Percentiles rank a stretch among this genome's conserved stretches.
Evolutionary conservation across 2,888 invertebrate species (phyloP).

Genomic region (Eudemis profundana): DNA sequence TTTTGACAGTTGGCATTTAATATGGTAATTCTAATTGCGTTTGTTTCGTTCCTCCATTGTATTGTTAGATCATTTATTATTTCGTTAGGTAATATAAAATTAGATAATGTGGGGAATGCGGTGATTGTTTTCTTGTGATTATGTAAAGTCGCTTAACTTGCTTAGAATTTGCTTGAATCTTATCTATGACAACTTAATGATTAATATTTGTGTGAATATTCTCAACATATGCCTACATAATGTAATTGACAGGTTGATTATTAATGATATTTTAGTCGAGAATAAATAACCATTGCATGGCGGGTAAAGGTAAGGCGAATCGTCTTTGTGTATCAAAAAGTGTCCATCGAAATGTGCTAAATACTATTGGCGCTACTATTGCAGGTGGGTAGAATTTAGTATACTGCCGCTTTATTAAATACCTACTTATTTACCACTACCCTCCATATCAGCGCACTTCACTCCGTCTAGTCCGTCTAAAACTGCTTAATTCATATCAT

Average conservation of each 20-base stretch:
- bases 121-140: constrained; percentile 10
- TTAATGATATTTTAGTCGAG: too few species aligned
- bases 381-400: too few species aligned
- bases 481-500: too few species aligned
- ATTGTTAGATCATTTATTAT: constrained; percentile 27
- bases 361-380: too few species aligned
- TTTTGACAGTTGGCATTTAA: constrained; percentile 22
- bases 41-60: constrained; percentile 20
- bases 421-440: too few species aligned
- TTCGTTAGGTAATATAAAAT: constrained; percentile 6
- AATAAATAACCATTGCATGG: too few species aligned
- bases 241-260: neutral
- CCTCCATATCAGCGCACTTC: too few species aligned
- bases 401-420: too few species aligned
- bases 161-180: neutral
- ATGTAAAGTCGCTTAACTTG: neutral
- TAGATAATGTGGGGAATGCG: constrained; percentile 1
- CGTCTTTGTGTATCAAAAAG: too few species aligned
- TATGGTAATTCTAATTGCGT: constrained; percentile 5
- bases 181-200: neutral
- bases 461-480: too few species aligned
- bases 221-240: neutral
- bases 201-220: neutral
- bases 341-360: too few species aligned
- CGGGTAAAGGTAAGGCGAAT: too few species aligned